Base-by-base conservation (phyloP, 1,140 invertebrate genomes). In the Ceratosolen solmsi region DNA sequence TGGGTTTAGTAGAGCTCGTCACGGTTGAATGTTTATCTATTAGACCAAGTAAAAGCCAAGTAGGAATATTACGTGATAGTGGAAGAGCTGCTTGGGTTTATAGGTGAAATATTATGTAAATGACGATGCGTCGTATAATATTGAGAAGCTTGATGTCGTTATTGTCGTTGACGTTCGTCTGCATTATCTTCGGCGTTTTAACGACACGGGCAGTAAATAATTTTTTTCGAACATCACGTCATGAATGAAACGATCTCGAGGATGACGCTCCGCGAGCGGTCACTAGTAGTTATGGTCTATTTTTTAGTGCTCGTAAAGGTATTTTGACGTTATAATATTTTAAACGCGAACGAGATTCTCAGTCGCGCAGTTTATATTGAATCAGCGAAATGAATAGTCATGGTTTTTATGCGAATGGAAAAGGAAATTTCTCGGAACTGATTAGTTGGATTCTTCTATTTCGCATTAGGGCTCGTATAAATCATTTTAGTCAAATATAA, bases 231-330 rank as follows among this genome's bases (percentile, higher is more conserved):
- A 41, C 13, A 49, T 41, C 8, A 5, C 0, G 33, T 27, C 33
- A n/a, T 22, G 65, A 41, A 41, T 72, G 41, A 30, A 46, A 70
- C 17, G 2, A 41, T n/a, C n/a, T n/a, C 17, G 15, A 38, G 5
- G 9, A 68, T n/a, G 15, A 11, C 15, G 4, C 11, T 41, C 2
- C 17, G 22, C 54, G 15, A 51, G 41, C 41, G 49, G 22, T 60
- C 36, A n/a, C 22, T 72, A 20, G 58, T 41, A 33, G 30, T 58
- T 75, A 75, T 41, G 27, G 49, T n/a, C 11, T 73, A 56, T 9
- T 51, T 78, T 78, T 78, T 54, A 78, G 63, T 27, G 22, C 46
- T 78, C 58, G 30, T 78, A 78, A 78, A 65, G 63, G 41, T 65
- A 77, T 77, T 77, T 63, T 36, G n/a, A 60, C 30, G 30, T 33